phyloP scores from a whole-genome alignment of 2,888 invertebrate genomes.

The Ernsta delagoae region DNA sequence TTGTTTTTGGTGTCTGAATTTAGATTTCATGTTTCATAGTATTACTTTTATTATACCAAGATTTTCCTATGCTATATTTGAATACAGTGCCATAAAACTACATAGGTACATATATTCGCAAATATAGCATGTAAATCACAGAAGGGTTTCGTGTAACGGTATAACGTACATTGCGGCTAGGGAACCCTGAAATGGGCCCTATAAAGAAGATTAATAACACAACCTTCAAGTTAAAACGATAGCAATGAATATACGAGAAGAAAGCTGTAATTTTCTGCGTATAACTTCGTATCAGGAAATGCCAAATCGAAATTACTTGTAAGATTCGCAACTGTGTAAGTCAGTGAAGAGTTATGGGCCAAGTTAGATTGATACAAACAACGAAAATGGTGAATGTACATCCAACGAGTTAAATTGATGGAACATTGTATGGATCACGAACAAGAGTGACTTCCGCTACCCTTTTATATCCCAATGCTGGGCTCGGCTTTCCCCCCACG shows the following conservation, averaged over 20 bases:
- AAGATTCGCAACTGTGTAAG: conserved; percentile 26
- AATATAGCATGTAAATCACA: too few species aligned
- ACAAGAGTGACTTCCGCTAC: too few species aligned
- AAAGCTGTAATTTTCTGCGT: conserved; percentile 28
- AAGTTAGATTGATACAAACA: conserved; percentile 38
- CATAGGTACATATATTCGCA: too few species aligned
- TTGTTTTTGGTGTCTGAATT: too few species aligned
- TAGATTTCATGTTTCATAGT: too few species aligned
- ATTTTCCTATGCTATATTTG: too few species aligned
- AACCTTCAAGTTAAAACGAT: background rate
- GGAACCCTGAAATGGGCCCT: background rate
- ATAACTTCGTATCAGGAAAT: conserved; percentile 34
- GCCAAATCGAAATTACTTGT: conserved; percentile 29
- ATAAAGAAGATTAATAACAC: conserved; percentile 8
- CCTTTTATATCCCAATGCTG: too few species aligned
- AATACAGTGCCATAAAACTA: too few species aligned
- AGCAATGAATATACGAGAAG: background rate
- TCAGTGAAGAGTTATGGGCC: conserved; percentile 34
- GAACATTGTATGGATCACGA: background rate
- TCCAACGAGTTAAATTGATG: background rate
- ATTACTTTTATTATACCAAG: too few species aligned
- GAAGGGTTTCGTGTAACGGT: too few species aligned
- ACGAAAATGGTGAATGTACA: conserved; percentile 8
- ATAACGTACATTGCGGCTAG: too few species aligned
- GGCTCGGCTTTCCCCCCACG: too few species aligned